Conservation (phyloP, 2,797 vertebrate genomes). For the Sparus aurata region DNA sequence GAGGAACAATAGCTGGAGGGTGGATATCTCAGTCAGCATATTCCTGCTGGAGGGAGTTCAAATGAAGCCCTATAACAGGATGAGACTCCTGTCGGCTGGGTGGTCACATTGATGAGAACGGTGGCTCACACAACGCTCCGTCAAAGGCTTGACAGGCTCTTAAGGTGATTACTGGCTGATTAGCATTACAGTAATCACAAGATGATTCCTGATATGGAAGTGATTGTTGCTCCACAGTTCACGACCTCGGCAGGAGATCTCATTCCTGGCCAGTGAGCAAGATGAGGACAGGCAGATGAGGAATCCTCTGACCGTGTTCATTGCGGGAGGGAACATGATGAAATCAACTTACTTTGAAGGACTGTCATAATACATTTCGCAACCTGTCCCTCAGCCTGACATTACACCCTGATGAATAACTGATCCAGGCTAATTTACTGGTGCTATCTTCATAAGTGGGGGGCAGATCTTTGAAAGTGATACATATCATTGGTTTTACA, state of each 20-base stretch:
- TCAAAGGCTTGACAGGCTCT: slow-evolving; percentile 70
- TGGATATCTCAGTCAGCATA: slow-evolving; percentile 68
- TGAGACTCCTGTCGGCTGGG: slow-evolving; percentile 68
- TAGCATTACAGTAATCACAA: slow-evolving; percentile 72
- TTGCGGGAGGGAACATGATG: slow-evolving; percentile 38
- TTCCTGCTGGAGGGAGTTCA: slow-evolving; percentile 59
- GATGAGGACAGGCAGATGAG: slow-evolving; percentile 52
- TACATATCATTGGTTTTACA: neutral
- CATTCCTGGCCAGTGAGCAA: slow-evolving; percentile 46
- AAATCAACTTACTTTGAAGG: slow-evolving; percentile 39
- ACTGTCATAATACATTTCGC: slow-evolving; percentile 29
- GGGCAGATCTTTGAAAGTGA: neutral
- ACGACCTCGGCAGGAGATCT: slow-evolving; percentile 52
- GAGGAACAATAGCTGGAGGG: slow-evolving; percentile 57
- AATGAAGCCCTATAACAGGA: slow-evolving; percentile 62
- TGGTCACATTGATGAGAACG: slow-evolving; percentile 73
- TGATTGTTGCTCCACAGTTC: slow-evolving; percentile 65
- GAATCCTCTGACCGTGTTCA: slow-evolving; percentile 44
- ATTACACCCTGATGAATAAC: slow-evolving; percentile 25
- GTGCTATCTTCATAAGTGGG: slow-evolving; percentile 22
- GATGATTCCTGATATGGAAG: slow-evolving; percentile 68
- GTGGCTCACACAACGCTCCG: slow-evolving; percentile 52
- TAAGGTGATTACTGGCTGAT: slow-evolving; percentile 76
- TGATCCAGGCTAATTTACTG: slow-evolving; percentile 31
- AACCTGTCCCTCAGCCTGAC: slow-evolving; percentile 25